Conservation (phyloP, 2,797 vertebrate genomes). For the Micromesistius poutassou region DNA sequence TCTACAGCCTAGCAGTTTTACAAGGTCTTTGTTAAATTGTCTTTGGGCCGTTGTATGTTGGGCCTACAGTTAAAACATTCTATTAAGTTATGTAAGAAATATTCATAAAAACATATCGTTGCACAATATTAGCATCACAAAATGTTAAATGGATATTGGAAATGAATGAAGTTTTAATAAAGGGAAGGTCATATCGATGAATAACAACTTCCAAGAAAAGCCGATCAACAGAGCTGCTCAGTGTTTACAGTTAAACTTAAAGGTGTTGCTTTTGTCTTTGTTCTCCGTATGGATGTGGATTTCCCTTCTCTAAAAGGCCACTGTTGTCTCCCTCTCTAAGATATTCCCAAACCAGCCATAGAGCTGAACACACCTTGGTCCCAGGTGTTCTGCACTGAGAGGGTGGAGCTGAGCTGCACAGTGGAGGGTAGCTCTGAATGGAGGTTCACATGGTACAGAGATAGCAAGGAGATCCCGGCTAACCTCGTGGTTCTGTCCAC, state of each 20-base stretch:
- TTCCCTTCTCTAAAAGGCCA: background rate
- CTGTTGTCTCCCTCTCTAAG: conserved; percentile 2
- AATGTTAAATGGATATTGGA: no score
- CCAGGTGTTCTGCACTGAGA: conserved; percentile 39
- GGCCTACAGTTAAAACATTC: no score
- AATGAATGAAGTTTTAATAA: no score
- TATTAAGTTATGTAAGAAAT: no score
- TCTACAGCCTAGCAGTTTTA: no score
- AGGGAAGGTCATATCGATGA: background rate
- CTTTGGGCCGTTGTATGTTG: conserved; percentile 35
- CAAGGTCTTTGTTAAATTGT: background rate
- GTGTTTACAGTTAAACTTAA: no score
- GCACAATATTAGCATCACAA: no score
- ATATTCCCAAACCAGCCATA: conserved; percentile 19
- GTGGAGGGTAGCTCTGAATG: conserved; percentile 26
- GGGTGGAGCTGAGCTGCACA: conserved; percentile 35
- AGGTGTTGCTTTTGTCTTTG: no score
- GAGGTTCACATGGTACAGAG: conserved; percentile 36
- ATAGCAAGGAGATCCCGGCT: background rate
- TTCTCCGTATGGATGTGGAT: background rate
- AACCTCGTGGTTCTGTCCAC: background rate
- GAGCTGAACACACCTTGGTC: conserved; percentile 25
- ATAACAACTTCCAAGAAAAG: no score
- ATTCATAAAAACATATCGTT: no score
- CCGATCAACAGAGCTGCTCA: no score